These are phyloP conservation scores for Pseudochromis fuscus DNA, from an alignment of 2,797 vertebrate genomes.

Conservation along the genomic window DNA sequence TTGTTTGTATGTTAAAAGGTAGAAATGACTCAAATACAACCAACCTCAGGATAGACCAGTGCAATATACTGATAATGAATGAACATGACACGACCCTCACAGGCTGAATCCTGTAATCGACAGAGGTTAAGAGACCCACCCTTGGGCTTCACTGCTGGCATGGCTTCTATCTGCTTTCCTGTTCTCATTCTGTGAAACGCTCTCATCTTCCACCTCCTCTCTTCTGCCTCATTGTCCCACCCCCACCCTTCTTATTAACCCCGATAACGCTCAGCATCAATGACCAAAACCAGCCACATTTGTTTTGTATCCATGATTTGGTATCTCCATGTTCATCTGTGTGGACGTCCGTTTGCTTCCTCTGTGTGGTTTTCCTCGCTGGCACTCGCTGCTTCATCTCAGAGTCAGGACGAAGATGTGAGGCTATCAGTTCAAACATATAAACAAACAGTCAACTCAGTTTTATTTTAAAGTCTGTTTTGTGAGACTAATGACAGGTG, in stretches of 20 bases:
- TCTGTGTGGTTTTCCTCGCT: conserved; percentile 54
- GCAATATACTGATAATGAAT: neutral
- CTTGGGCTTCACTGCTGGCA: conserved; percentile 63
- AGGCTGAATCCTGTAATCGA: conserved; percentile 19
- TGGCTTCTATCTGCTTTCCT: conserved; percentile 70
- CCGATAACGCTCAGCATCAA: neutral
- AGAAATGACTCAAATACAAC: neutral
- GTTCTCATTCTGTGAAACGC: conserved; percentile 43
- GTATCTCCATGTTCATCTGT: conserved; percentile 31
- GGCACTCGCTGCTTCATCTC: conserved; percentile 67
- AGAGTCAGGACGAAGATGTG: conserved; percentile 29
- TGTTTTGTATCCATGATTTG: conserved; percentile 7
- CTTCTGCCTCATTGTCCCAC: conserved; percentile 8
- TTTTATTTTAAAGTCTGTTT: neutral
- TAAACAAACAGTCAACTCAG: neutral
- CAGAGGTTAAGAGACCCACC: conserved; percentile 28
- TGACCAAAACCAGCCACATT: neutral
- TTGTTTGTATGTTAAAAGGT: neutral
- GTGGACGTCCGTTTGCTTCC: conserved; percentile 47
- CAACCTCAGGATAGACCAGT: neutral
- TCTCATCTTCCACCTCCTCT: conserved; percentile 42
- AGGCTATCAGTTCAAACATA: neutral
- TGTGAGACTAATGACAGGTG: neutral
- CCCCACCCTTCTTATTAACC: neutral
- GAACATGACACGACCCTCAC: neutral